These are phyloP conservation scores for Nasonovia ribisnigri DNA, from an alignment of 2,888 invertebrate species.

Conservation along the genomic window DNA sequence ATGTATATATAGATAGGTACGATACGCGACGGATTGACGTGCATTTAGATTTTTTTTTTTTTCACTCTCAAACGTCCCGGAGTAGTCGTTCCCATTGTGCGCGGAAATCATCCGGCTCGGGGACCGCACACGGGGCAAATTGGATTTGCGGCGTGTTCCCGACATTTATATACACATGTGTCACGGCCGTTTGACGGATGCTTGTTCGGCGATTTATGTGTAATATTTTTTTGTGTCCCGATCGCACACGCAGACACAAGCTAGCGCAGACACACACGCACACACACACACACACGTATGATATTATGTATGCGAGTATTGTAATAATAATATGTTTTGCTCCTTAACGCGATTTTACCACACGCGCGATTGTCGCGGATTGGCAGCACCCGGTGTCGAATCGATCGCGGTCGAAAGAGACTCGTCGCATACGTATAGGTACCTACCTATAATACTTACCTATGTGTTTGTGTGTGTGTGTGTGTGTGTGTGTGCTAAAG, in stretches of 20 bases:
- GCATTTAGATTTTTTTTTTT: neutral
- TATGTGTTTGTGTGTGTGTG: too few relatives aligned
- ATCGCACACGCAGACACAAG: neutral
- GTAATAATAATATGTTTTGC: neutral
- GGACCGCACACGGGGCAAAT: slow-evolving; percentile 59
- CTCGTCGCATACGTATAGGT: too few relatives aligned
- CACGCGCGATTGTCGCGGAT: neutral
- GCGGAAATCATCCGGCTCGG: slow-evolving; percentile 17
- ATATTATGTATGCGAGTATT: neutral
- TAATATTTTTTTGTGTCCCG: neutral
- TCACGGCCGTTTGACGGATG: slow-evolving; percentile 61
- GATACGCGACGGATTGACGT: neutral
- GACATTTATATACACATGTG: neutral
- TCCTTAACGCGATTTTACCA: slow-evolving; percentile 29
- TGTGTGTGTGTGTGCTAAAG: slow-evolving; percentile 53
- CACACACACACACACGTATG: neutral
- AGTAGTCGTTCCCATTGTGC: neutral
- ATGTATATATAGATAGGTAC: too few relatives aligned
- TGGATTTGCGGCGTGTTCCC: slow-evolving; percentile 36
- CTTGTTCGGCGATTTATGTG: neutral
- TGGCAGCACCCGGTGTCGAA: slow-evolving; percentile 55
- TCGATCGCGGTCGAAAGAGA: slow-evolving; percentile 24
- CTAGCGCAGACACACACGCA: neutral
- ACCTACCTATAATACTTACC: neutral
- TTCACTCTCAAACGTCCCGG: neutral